Evolutionary conservation across 2,888 invertebrate genomes (phyloP), one percentile per base, ranked within the genome.

Genomic region (Plebejus melissa): DNA sequence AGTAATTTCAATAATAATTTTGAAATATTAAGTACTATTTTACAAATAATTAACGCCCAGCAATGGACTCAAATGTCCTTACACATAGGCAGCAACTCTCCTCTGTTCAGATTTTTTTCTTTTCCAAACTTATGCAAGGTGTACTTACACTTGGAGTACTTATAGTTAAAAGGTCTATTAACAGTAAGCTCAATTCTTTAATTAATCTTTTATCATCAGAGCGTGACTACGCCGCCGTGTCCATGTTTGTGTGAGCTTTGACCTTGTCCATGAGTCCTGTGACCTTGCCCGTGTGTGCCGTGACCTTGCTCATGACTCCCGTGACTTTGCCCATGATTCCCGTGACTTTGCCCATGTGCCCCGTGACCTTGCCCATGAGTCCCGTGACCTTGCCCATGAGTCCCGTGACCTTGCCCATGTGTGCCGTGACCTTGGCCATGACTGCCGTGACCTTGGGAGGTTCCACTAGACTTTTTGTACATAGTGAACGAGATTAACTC

Each of bases 401-500:
- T 7, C 22, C 22, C 58, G 22, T 28, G 60, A 58, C 22, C 22
- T 58, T 58, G 58, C n/a, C 57, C 57, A 2, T 57, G 57, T 4
- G 16, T 5, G n/a, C n/a, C 57, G n/a, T 22, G 58, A 60, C 60
- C 60, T 60, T 60, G 60, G 3, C 60, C 60, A 2, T 60, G 65
- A 32, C 65, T 32, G 3, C 83, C 78, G 77, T 88, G 89, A 1
- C 84, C 80, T 76, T 87, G 88, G 32, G 82, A 81, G 41, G 83
- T 84, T 22, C 83, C 74, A 77, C 84, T 84, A 3, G 88, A 86
- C 82, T 93, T 93, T 85, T 93, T 93, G 81, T 93, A 94, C 89
- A 94, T 85, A 13, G 91, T 90, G 85, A 93, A 94, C 28, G 94
- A 93, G 72, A 93, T 83, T 58, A 93, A 85, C 81, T 94, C 94